A percentile compares a stretch with the other conserved stretches of the same genome.
Evolutionary conservation across 2,888 invertebrate genomes (phyloP).

Genomic region (Diarsia brunnea): DNA sequence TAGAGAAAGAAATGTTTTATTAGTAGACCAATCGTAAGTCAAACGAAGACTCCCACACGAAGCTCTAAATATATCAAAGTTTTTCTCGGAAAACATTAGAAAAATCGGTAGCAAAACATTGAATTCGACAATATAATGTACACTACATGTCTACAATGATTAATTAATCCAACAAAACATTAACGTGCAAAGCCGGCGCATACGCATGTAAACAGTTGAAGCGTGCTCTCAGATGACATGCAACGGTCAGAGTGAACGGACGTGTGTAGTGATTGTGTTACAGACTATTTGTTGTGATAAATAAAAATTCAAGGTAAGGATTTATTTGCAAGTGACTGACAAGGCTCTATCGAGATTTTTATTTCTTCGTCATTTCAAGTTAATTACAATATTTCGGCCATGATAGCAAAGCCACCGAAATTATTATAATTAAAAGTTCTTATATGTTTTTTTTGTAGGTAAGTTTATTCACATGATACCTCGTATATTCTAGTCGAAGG

Average conservation of each 20-base stretch:
- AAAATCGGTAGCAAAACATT: conserved; percentile 6
- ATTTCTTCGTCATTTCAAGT: not conserved
- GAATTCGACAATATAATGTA: not conserved
- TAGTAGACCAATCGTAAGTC: not conserved
- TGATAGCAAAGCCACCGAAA: conserved; percentile 5
- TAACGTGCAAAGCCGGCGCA: conserved; percentile 29
- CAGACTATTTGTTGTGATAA: conserved; percentile 42
- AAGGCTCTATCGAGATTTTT: conserved; percentile 26
- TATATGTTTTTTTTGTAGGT: not conserved
- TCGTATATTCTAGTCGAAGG: not conserved
- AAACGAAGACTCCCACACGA: not conserved
- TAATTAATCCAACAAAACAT: conserved; percentile 29
- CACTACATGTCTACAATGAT: conserved; percentile 7
- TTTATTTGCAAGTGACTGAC: conserved; percentile 38
- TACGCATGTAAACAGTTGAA: conserved; percentile 46
- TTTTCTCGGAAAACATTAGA: conserved; percentile 8
- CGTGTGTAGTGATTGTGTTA: conserved; percentile 58
- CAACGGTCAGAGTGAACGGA: conserved; percentile 54
- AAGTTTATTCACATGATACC: not conserved
- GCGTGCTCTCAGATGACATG: conserved; percentile 50
- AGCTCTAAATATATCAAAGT: conserved; percentile 5
- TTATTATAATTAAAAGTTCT: conserved; percentile 9
- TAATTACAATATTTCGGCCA: conserved; percentile 7
- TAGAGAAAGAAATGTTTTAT: not conserved
- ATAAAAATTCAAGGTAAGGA: conserved; percentile 63